A percentile compares a stretch with the other conserved stretches of the same genome.
These are phyloP conservation scores for Macropus fuliginosus DNA, from an alignment of 2,797 vertebrate genomes.

Conservation along the genomic window DNA sequence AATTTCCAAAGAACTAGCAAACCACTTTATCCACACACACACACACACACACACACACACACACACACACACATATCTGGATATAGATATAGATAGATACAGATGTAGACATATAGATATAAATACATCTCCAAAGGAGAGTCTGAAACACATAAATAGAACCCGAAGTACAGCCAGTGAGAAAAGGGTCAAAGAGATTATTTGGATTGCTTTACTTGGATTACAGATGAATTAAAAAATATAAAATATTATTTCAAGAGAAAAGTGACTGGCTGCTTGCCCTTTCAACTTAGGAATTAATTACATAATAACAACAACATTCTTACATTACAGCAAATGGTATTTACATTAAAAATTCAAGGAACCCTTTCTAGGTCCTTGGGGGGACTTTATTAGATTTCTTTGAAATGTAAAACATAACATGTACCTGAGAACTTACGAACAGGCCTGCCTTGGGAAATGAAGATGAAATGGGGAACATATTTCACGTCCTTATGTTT, in stretches of 20 bases:
- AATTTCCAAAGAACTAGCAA: slow-evolving; percentile 1
- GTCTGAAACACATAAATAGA: neutral
- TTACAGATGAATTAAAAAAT: neutral
- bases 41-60: too few species aligned
- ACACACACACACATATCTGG: too few species aligned
- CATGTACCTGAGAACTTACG: neutral
- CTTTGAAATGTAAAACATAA: neutral
- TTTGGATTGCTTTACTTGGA: neutral
- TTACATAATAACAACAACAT: neutral
- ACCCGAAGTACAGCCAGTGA: neutral
- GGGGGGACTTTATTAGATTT: slow-evolving; percentile 22
- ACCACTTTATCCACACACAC: slow-evolving; percentile 6
- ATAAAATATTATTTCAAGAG: slow-evolving; percentile 43
- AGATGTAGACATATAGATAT: too few species aligned
- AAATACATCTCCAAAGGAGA: neutral
- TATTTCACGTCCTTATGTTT: neutral
- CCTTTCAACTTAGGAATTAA: slow-evolving; percentile 50
- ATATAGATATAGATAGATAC: too few species aligned
- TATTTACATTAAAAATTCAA: slow-evolving; percentile 57
- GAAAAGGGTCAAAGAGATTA: slow-evolving; percentile 12
- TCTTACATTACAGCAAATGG: slow-evolving; percentile 47
- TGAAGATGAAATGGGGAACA: neutral
- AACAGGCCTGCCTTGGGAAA: neutral
- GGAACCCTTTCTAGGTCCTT: slow-evolving; percentile 28
- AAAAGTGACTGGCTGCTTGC: slow-evolving; percentile 44